phyloP scores from a whole-genome alignment of 2,113 vertebrate genomes.

The Serinus canaria region DNA sequence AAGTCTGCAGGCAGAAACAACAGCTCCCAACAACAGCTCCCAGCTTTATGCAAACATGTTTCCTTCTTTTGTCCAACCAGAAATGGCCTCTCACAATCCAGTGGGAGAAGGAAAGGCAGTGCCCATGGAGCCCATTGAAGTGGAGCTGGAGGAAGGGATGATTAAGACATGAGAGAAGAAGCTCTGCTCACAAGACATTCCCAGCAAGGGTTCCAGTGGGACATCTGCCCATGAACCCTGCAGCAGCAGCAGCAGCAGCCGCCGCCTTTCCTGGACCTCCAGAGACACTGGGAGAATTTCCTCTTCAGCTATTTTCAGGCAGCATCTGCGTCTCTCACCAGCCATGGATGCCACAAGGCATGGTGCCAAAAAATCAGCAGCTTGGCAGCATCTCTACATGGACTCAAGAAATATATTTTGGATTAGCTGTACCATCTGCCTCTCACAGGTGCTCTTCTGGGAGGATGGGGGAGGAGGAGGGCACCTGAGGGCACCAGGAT shows the following conservation, averaged over 20 bases:
- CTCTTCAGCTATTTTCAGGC: conserved; percentile 51
- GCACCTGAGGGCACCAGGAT: conserved; percentile 57
- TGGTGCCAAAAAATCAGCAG: conserved; percentile 27
- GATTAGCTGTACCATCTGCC: conserved; percentile 57
- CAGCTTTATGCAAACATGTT: neutral
- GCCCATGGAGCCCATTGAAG: fast-evolving
- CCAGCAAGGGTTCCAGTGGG: fast-evolving
- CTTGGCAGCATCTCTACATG: conserved; percentile 35
- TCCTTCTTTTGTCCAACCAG: neutral
- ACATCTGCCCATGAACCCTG: neutral
- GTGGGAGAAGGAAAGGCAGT: neutral
- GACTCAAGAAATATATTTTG: conserved; percentile 44
- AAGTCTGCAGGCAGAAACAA: neutral
- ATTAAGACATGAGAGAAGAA: neutral
- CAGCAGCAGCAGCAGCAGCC: neutral
- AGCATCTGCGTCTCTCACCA: conserved; percentile 34
- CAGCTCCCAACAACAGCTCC: neutral
- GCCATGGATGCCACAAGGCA: neutral
- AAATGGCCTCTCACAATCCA: neutral
- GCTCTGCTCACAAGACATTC: neutral
- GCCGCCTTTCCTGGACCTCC: neutral
- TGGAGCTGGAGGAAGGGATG: neutral
- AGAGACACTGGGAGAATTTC: conserved; percentile 36
- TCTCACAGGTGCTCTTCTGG: conserved; percentile 47
- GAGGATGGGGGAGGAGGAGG: conserved; percentile 4